phyloP scores from a whole-genome alignment of 2,888 invertebrate species.

The Andrena praecox region DNA sequence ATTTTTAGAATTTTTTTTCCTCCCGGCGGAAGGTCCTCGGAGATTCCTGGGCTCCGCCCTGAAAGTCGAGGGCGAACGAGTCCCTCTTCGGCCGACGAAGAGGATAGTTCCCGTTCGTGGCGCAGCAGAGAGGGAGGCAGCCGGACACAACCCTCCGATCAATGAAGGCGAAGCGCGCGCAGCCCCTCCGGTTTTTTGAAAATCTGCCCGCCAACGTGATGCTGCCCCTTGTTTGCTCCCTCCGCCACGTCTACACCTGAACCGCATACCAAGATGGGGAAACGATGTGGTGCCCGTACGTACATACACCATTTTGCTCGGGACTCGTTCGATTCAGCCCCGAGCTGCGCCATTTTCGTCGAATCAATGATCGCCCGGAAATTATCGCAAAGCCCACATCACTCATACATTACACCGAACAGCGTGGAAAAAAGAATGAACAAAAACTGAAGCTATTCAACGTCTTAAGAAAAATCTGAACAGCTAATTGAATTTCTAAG shows the following conservation, averaged over 20 bases:
- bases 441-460: not conserved
- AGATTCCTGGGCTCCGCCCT: constrained; percentile 82
- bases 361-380: constrained; percentile 34
- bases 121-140: constrained; percentile 74
- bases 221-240: constrained; percentile 72
- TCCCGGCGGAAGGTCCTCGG: constrained; percentile 47
- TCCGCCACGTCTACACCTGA: constrained; percentile 69
- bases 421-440: not conserved
- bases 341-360: constrained; percentile 59
- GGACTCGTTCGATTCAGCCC: constrained; percentile 64
- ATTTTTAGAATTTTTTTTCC: constrained; percentile 58
- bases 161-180: constrained; percentile 84
- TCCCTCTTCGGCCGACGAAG: constrained; percentile 78
- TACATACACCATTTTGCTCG: constrained; percentile 69
- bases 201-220: constrained; percentile 82
- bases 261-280: constrained; percentile 75
- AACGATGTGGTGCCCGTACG: constrained; percentile 57
- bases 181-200: constrained; percentile 82
- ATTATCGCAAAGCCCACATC: not conserved
- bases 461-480: not conserved
- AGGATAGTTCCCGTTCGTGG: constrained; percentile 75
- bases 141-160: constrained; percentile 79
- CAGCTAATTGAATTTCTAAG: not conserved
- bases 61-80: constrained; percentile 78
- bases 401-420: not conserved